Evolutionary conservation across 2,888 invertebrate species (phyloP), one percentile per base, ranked within the genome.

Genomic region (Herminia tarsipennalis): DNA sequence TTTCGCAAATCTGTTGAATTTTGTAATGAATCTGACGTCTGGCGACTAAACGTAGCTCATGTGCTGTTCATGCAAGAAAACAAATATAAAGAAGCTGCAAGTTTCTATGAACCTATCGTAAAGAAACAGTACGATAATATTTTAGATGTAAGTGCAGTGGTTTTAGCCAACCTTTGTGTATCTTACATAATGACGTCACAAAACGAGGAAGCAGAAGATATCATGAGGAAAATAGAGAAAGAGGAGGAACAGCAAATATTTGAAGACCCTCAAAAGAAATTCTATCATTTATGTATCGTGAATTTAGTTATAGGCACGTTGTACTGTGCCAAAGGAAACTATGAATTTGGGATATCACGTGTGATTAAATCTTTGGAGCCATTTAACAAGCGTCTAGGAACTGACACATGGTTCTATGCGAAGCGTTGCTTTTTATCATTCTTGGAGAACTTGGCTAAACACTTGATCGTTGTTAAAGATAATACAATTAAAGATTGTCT

Each of bases 121-220:
- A 97, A 98, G 67, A 98, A 98, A 78, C 96, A 96, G 84, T 98
- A 96, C 70, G 97, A 98, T 56, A 97, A 97, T 94, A 96, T 99
- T 72, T 92, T 99, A 81, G 95, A 96, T 63, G 96, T 99, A 6
- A 98, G 98, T 73, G 98, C 99, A n/a, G 98, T 99, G 22, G 98
- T 99, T 27, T 92, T 99, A 73, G 99, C 99, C 13, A 99, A 99
- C 86, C 92, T 99, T 20, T 99, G 99, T 81, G 99, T 99, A 1
- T 98, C 99, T 10, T 99, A 99, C 80, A 99, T 99, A 68, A 99
- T 99, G 99, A 99, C 98, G 1, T 97, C 98, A 36, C 98, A 98
- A 86, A 99, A 99, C 81, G 98, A 98, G 82, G 99, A 99, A 92
- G 99, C 99, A 6, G 99, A 99, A 83, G 98, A 98, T 73, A 92